A percentile compares a stretch with the other conserved stretches of the same genome.
Conservation (phyloP, 2,888 invertebrate genomes). For the Drosophila recens region DNA sequence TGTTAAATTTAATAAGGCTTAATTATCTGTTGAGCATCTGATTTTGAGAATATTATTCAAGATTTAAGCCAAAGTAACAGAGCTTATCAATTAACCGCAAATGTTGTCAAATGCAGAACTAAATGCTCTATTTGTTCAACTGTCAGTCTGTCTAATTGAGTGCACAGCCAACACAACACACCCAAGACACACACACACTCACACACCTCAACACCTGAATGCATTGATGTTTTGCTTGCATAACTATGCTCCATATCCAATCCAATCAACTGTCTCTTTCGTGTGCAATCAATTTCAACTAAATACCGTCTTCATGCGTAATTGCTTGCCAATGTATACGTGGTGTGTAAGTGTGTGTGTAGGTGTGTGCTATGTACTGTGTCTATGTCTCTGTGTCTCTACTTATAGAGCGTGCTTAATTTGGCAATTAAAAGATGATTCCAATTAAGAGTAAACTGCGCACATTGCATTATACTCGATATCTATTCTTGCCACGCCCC, state of each 20-base stretch:
- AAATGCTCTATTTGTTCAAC: slow-evolving; percentile 55
- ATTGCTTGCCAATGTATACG: slow-evolving; percentile 51
- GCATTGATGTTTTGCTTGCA: slow-evolving; percentile 20
- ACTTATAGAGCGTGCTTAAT: slow-evolving; percentile 68
- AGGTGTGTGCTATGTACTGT: not conserved
- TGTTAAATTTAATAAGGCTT: not conserved
- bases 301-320: slow-evolving; percentile 73
- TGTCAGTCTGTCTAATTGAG: slow-evolving; percentile 67
- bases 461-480: slow-evolving; percentile 29
- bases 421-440: slow-evolving; percentile 77
- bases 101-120: slow-evolving; percentile 49
- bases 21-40: not conserved
- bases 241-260: slow-evolving; percentile 26
- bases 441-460: slow-evolving; percentile 67
- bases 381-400: slow-evolving; percentile 7
- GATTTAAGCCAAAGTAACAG: slow-evolving; percentile 8
- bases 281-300: slow-evolving; percentile 74
- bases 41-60: slow-evolving; percentile 2
- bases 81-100: slow-evolving; percentile 54
- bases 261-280: slow-evolving; percentile 50
- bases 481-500: slow-evolving; percentile 17
- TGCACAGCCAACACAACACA: slow-evolving; percentile 30
- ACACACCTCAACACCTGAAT: slow-evolving; percentile 46
- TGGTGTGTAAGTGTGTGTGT: slow-evolving; percentile 10
- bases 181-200: slow-evolving; percentile 1